Base-by-base conservation (phyloP, 2,113 vertebrate genomes). In the Phaethornis superciliosus region DNA sequence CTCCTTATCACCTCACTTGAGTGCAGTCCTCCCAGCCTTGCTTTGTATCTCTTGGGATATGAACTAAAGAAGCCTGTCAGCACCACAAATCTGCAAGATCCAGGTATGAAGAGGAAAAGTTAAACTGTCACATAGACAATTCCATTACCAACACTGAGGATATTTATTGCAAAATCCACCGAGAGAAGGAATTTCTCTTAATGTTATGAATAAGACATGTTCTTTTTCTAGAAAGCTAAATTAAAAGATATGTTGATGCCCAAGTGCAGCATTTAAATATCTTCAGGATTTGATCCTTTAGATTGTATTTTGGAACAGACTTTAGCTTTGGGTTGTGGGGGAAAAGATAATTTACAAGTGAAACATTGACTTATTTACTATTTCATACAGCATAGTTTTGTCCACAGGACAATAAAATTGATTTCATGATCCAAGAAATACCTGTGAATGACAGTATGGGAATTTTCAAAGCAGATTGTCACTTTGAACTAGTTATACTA, bases 1-100 rank as follows among this genome's bases (percentile, higher is more conserved):
- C 98, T 99, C 69, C 98, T 99, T 69, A 99, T 99, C 75, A 99
- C 98, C 7, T 99, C 99, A 79, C 96, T 99, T 95, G 99, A 99
- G 59, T 97, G 99, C 83, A 99, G 98, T 88, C 97, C 98, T 14
- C 99, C 99, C 51, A 99, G 98, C 91, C 97, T 99, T 86, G 99
- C 99, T 8, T 96, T 99, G 10, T 99, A 99, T 94, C 97, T 99
- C 26, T 62, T 99, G 97, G 99, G 99, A 54, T 99, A 98, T 20
- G 99, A 99, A 90, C 96, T 99, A 26, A 99, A 99, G 97, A 99
- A 99, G 95, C 98, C 99, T 4, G 98, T 99, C 65, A 98, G 98
- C 76, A 99, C 99, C 44, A 99, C 99, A 56, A 99, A 99, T 91
- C 98, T 99, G 5, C 99, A 99, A 90, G 99, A 99, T 80, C 98